A percentile compares a stretch with the other conserved stretches of the same genome.
phyloP scores from a whole-genome alignment of 2,797 vertebrate genomes.

The Rhabdophis nuchalis region DNA sequence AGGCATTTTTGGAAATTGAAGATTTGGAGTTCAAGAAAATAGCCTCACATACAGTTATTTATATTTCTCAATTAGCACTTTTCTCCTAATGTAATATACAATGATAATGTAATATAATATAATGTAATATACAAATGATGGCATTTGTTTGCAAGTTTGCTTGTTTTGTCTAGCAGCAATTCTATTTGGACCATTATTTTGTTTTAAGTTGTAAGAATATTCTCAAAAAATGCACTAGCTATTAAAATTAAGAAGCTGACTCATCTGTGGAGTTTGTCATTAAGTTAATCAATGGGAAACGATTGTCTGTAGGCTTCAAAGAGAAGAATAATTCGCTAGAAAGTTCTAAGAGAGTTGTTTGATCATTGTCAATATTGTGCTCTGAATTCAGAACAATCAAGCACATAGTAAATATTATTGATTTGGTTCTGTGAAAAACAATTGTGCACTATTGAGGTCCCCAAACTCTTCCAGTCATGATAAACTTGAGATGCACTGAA shows the following conservation, averaged over 20 bases:
- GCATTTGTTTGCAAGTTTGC: background rate
- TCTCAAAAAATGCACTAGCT: background rate
- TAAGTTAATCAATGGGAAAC: slow-evolving; percentile 3
- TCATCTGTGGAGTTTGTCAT: background rate
- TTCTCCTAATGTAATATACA: background rate
- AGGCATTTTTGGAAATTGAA: background rate
- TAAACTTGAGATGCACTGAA: background rate
- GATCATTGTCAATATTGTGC: slow-evolving; percentile 2
- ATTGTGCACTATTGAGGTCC: background rate
- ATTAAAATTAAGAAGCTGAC: slow-evolving; percentile 8
- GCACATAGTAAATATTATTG: background rate
- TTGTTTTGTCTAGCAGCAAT: background rate
- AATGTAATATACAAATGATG: background rate
- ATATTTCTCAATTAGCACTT: background rate
- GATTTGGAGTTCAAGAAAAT: slow-evolving; percentile 2
- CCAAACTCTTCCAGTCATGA: background rate
- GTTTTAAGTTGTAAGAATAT: background rate
- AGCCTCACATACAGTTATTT: background rate
- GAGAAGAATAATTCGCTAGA: slow-evolving; percentile 5
- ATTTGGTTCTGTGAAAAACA: background rate
- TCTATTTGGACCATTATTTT: background rate
- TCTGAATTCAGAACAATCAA: slow-evolving; percentile 8
- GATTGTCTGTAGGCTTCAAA: background rate
- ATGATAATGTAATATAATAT: too few relatives aligned
- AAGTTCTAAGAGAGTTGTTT: background rate